These are phyloP conservation scores for Liopterus haemorrhoidalis DNA, from an alignment of 2,888 invertebrate species.

Conservation along the genomic window DNA sequence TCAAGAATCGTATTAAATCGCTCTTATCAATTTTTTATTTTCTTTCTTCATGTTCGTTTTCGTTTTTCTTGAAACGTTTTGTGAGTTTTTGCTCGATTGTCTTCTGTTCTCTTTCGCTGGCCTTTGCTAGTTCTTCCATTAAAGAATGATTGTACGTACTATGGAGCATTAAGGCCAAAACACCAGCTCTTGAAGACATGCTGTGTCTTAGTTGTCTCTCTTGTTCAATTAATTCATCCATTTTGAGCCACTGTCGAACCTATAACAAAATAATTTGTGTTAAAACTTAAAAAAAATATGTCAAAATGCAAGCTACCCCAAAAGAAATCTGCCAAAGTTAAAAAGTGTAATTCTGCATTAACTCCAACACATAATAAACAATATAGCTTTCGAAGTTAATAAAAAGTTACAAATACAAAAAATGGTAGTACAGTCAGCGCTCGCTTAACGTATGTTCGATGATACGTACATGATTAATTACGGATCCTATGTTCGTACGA, in stretches of 20 bases:
- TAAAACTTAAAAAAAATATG: conserved; percentile 14
- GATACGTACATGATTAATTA: too few relatives aligned
- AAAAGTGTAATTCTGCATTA: conserved; percentile 3
- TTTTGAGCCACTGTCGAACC: conserved; percentile 85
- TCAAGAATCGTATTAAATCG: too few relatives aligned
- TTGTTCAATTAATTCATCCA: conserved; percentile 91
- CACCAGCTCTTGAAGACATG: conserved; percentile 77
- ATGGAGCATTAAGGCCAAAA: conserved; percentile 90
- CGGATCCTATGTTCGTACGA: too few relatives aligned
- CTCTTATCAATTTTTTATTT: neutral
- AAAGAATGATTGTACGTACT: conserved; percentile 93
- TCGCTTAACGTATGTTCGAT: too few relatives aligned
- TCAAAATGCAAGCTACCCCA: neutral
- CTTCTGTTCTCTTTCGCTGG: conserved; percentile 47
- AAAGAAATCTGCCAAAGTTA: conserved; percentile 3
- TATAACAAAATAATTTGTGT: conserved; percentile 83
- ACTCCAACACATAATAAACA: too few relatives aligned
- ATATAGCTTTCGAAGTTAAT: too few relatives aligned
- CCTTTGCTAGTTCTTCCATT: conserved; percentile 64
- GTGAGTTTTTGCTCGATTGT: conserved; percentile 48
- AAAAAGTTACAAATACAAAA: too few relatives aligned
- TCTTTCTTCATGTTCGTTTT: conserved; percentile 16
- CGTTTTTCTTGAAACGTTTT: conserved; percentile 36
- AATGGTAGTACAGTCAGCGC: too few relatives aligned
- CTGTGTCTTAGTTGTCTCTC: conserved; percentile 77